These are phyloP conservation scores for Ectropis grisescens DNA, from an alignment of 1,140 invertebrate genomes.

Conservation along the genomic window DNA sequence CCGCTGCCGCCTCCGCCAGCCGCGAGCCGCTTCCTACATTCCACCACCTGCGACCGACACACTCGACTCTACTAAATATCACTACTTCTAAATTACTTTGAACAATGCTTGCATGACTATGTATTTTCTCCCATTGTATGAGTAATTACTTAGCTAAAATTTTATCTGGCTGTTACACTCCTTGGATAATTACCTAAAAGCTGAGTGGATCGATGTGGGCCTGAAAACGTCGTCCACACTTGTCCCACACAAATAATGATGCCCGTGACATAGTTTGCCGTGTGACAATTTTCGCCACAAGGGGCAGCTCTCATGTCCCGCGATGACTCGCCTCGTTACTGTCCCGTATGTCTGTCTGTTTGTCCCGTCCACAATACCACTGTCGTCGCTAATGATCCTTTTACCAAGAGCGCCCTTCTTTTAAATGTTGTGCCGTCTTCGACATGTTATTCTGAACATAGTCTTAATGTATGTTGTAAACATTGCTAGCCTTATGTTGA, in stretches of 20 bases:
- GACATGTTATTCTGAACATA: too few species aligned
- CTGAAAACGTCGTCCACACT: conserved; percentile 9
- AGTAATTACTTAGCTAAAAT: too few species aligned
- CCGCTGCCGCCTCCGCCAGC: conserved; percentile 39
- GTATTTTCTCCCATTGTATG: conserved; percentile 2
- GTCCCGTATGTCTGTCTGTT: conserved; percentile 40
- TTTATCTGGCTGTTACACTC: too few species aligned
- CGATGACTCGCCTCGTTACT: conserved; percentile 62
- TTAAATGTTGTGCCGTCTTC: too few species aligned
- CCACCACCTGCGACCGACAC: conserved; percentile 3
- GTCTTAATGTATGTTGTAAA: too few species aligned
- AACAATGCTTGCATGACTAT: too few species aligned
- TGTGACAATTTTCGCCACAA: conserved; percentile 55
- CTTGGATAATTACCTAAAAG: too few species aligned
- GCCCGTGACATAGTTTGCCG: conserved; percentile 52
- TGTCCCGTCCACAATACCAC: conserved; percentile 17
- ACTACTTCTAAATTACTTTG: too few species aligned
- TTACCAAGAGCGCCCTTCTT: neutral
- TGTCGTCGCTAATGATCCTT: conserved; percentile 53
- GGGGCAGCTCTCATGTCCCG: conserved; percentile 47
- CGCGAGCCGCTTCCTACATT: conserved; percentile 47
- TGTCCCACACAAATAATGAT: conserved; percentile 43
- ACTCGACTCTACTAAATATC: too few species aligned
- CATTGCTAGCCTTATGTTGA: too few species aligned
- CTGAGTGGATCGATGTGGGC: too few species aligned